phyloP scores from a whole-genome alignment of 53 echinoderm and acorn worm genomes.

The Arbacia lixula region DNA sequence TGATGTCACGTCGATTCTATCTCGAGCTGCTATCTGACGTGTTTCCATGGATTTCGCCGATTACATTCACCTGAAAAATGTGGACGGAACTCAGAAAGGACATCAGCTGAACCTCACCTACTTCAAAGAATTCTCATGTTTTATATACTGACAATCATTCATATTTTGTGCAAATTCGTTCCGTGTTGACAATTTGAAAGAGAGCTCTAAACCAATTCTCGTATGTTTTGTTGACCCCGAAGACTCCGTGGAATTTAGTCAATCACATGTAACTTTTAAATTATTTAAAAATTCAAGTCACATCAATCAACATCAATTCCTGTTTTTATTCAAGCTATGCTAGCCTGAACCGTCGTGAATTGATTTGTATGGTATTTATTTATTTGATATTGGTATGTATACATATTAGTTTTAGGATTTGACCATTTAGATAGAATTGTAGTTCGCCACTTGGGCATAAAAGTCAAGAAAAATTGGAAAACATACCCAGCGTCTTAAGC shows the following conservation, averaged over 20 bases:
- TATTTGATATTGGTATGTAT: slow-evolving; percentile 90
- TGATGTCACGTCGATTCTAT: neutral
- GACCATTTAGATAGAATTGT: slow-evolving; percentile 8
- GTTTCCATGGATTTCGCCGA: neutral
- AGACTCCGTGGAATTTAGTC: neutral
- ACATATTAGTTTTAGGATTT: slow-evolving; percentile 42
- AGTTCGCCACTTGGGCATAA: neutral
- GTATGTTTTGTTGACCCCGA: neutral
- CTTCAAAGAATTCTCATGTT: slow-evolving; percentile 18
- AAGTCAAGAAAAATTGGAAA: neutral
- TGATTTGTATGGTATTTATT: slow-evolving; percentile 81
- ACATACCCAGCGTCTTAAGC: too few relatives aligned
- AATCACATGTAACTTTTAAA: slow-evolving; percentile 49
- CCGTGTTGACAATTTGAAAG: slow-evolving; percentile 24
- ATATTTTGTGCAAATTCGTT: slow-evolving; percentile 37
- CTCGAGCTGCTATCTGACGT: too few relatives aligned
- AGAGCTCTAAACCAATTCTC: slow-evolving; percentile 29
- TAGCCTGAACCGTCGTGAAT: too few relatives aligned
- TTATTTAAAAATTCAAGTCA: slow-evolving; percentile 40
- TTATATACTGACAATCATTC: slow-evolving; percentile 44
- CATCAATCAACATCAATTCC: slow-evolving; percentile 27
- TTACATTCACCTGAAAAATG: too few relatives aligned
- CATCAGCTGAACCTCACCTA: slow-evolving; percentile 4
- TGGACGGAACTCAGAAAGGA: too few relatives aligned
- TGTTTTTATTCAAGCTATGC: too few relatives aligned